Evolutionary conservation across 2,888 invertebrate species (phyloP).

Genomic region (Drosophila dives): DNA sequence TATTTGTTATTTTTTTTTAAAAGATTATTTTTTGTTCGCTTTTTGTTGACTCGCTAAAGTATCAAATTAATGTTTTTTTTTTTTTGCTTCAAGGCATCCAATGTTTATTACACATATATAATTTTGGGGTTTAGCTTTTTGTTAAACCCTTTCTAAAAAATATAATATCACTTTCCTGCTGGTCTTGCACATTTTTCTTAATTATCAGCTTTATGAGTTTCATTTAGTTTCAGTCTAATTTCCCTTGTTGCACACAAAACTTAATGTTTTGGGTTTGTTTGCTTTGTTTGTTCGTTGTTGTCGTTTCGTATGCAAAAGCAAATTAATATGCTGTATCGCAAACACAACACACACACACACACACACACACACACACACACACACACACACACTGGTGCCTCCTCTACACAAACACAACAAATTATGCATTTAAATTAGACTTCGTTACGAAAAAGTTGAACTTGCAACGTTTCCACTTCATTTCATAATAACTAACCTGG

Average conservation of each 20-base stretch:
- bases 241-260: conserved; percentile 63
- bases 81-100: background rate
- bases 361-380: background rate
- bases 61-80: background rate
- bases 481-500: conserved; percentile 21
- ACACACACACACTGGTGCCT: conserved; percentile 1
- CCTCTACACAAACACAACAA: conserved; percentile 3
- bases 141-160: background rate
- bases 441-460: conserved; percentile 23
- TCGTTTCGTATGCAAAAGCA: conserved; percentile 55
- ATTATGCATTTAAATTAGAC: conserved; percentile 67
- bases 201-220: conserved; percentile 14
- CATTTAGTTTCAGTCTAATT: conserved; percentile 47
- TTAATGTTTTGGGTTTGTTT: conserved; percentile 11
- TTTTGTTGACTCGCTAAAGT: background rate
- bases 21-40: background rate
- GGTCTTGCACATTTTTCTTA: conserved; percentile 3
- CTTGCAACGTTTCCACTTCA: conserved; percentile 20
- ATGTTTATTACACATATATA: background rate
- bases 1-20: no score
- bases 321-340: conserved; percentile 25
- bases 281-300: conserved; percentile 14
- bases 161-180: background rate
- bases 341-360: background rate
- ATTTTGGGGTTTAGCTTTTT: background rate